phyloP scores from a whole-genome alignment of 2,888 invertebrate species.

The Anorthoa munda region DNA sequence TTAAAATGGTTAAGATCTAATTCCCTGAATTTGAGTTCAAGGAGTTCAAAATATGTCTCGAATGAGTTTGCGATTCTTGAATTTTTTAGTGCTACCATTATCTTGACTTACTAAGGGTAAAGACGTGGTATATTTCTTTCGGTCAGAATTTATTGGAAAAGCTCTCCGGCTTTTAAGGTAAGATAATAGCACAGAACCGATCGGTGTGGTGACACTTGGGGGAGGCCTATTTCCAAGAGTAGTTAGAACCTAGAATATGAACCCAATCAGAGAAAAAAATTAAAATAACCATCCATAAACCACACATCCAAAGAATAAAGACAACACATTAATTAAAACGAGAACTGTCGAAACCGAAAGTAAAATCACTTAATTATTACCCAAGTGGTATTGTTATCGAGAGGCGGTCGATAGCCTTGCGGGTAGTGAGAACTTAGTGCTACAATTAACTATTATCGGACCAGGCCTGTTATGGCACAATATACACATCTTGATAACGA shows the following conservation, averaged over 20 bases:
- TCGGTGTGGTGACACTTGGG: too few species aligned
- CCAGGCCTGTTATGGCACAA: constrained; percentile 60
- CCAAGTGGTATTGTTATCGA: constrained; percentile 65
- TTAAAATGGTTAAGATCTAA: constrained; percentile 22
- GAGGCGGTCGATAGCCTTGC: constrained; percentile 60
- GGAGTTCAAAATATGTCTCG: background rate
- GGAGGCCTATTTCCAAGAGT: too few species aligned
- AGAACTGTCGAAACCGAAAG: constrained; percentile 56
- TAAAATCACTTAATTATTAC: constrained; percentile 64
- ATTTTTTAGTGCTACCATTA: too few species aligned
- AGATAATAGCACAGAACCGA: too few species aligned
- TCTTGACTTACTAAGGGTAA: too few species aligned
- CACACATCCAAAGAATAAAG: constrained; percentile 13
- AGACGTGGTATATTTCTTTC: background rate
- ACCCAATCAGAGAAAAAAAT: too few species aligned
- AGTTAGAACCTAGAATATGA: too few species aligned
- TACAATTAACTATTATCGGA: constrained; percentile 62
- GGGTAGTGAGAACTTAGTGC: constrained; percentile 64
- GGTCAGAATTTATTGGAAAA: too few species aligned
- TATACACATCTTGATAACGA: constrained; percentile 65
- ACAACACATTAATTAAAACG: constrained; percentile 53
- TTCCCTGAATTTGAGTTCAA: constrained; percentile 10
- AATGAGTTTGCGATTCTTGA: background rate
- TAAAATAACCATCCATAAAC: background rate
- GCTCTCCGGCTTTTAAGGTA: too few species aligned